Base-by-base conservation (phyloP, 2,888 invertebrate genomes). In the Crioceris asparagi region DNA sequence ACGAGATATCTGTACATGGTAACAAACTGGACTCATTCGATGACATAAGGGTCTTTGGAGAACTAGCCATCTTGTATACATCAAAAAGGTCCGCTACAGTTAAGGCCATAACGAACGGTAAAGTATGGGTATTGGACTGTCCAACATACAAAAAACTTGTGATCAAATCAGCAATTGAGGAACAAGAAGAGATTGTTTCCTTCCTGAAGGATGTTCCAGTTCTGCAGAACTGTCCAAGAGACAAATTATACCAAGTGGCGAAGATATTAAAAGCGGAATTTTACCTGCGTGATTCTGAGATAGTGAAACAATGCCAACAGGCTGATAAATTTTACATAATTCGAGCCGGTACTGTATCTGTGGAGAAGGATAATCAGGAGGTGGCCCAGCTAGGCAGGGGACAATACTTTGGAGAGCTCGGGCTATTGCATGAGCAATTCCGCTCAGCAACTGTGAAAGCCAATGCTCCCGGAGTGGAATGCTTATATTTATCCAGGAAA, bases 251-350 rank as follows among this genome's bases (percentile, higher is more conserved):
- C 19, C 83, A 84, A 64, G 81, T 94, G 39, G 83, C 87, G 0
- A 88, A 90, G 60, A 79, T 90, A 36, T 68, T 94, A 31, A 86
- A 87, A 67, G 74, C 85, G 78, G 83, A 86, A 64, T 85, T 85
- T 60, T 91, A 83, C 61, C 74, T 79, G 23, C 74, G 81, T 2
- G 81, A 79, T 3, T 77, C 79, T 0, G 75, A 76, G 42, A 86
- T 92, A 37, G 78, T 91, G 10, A 71, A 79, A 1, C 86, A 92
- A 62, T 90, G 88, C 0, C 86, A 86, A 48, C 70, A 74, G 10
- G 90, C 90, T 1, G 86, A 90, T 59, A 85, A 84, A 49, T 92
- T 92, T 66, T 91, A 84, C 56, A 87, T 92, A 40, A 86, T 91
- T 54, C 80, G 84, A 45, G 83, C 83, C 3, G 87, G 87, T 10